Evolutionary conservation across 2,888 invertebrate species (phyloP), one percentile per base, ranked within the genome.

Genomic region (Drosophila quasianomalipes): DNA sequence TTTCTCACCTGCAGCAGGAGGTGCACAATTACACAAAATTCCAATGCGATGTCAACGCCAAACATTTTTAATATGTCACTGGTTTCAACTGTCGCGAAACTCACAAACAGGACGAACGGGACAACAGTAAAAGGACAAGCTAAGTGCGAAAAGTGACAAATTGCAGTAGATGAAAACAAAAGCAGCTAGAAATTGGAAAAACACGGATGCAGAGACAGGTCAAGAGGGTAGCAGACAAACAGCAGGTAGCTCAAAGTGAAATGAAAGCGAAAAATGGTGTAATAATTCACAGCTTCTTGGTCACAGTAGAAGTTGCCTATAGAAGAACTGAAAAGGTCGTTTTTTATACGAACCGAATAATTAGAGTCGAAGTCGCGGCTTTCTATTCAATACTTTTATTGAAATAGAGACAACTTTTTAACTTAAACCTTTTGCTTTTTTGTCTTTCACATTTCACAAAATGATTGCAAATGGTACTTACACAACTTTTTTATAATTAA

Each of bases 121-220:
- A 67, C 59, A 64, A 47, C 70, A 60, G 51, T 39, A 58, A 70
- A 75, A 74, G 82, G 74, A 79, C 79, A 76, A 63, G 62, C 64
- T 72, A 75, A 85, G 83, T 85, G 89, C 79, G 74, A 81, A 83
- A 79, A 75, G 79, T 89, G 89, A 89, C 87, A 85, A 84, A 85
- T 89, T 85, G 84, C 89, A 81, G 58, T 69, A 70, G 66, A 64
- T 60, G 60, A 55, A 66, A 65, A 73, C 72, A 70, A 81, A 75
- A 59, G 47, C 37, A 52, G 16, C 57, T 30, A 51, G 26, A 53
- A 62, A 47, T 16, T 16, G 4, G 7, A 26, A 12, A 49, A 37
- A 65, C 33, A 57, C 62, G 51, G 37, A 71, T 66, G 60, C 33
- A 57, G 69, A 53, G 81, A 74, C 81, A 78, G 83, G 81, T 88